Conservation (phyloP, 1,140 invertebrate species). For the Calliphora vicina region DNA sequence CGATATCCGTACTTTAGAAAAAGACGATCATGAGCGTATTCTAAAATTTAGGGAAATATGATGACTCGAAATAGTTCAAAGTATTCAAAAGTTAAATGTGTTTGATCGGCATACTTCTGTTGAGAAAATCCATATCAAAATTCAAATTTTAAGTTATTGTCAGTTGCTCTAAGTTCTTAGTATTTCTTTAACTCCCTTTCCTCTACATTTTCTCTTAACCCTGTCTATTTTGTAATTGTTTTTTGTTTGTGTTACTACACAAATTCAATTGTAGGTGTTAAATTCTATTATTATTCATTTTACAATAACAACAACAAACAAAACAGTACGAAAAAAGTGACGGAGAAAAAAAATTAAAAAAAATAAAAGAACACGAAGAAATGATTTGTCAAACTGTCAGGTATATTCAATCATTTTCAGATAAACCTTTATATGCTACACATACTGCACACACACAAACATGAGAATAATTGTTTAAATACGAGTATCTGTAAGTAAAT, state of each 20-base stretch:
- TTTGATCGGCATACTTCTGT: no score
- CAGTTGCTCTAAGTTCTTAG: no score
- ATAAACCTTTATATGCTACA: not conserved
- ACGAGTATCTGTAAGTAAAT: no score
- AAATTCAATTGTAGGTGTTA: not conserved
- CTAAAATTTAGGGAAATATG: no score
- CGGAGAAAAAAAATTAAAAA: not conserved
- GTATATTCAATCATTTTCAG: constrained; percentile 19
- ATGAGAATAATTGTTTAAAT: not conserved
- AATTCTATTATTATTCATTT: not conserved
- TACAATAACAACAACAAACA: not conserved
- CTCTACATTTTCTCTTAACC: no score
- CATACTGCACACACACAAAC: not conserved
- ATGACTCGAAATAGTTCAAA: no score
- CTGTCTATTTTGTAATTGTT: not conserved
- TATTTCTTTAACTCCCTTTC: no score
- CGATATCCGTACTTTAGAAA: no score
- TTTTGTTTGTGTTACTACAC: not conserved
- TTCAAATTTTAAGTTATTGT: no score
- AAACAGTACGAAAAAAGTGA: not conserved
- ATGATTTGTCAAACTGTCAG: constrained; percentile 28
- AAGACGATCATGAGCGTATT: no score
- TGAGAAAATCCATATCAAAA: no score
- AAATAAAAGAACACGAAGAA: not conserved
- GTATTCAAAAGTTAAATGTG: no score